phyloP scores from a whole-genome alignment of 2,888 invertebrate genomes.

The Choristoneura rosaceana region DNA sequence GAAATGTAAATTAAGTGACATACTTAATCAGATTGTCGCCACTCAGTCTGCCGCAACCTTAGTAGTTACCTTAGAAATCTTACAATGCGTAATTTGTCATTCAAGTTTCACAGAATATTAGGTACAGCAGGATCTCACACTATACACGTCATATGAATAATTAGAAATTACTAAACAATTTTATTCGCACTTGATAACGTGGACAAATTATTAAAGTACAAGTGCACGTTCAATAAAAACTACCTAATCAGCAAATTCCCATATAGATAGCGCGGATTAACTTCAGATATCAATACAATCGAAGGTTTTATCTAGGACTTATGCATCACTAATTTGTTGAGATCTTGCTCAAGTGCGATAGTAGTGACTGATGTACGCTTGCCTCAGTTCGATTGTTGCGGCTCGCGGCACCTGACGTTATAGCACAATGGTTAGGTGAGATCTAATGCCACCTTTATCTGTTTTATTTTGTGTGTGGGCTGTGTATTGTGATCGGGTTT shows the following conservation, averaged over 20 bases:
- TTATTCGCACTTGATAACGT: neutral
- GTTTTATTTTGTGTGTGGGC: slow-evolving; percentile 2
- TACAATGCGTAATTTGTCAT: no score
- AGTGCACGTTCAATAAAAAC: neutral
- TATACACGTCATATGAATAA: no score
- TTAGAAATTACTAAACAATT: no score
- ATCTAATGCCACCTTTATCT: slow-evolving; percentile 1
- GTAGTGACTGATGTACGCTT: neutral
- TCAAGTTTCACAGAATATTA: no score
- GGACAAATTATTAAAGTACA: neutral
- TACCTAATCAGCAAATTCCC: neutral
- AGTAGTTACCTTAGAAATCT: no score
- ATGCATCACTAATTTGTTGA: neutral
- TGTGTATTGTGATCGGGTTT: neutral
- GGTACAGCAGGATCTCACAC: no score
- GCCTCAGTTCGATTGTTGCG: slow-evolving; percentile 34
- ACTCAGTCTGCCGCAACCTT: no score
- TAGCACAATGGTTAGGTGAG: slow-evolving; percentile 41
- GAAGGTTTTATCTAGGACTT: neutral
- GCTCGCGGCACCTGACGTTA: slow-evolving; percentile 30
- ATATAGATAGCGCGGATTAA: slow-evolving; percentile 8
- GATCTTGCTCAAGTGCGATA: slow-evolving; percentile 27
- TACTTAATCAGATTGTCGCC: no score
- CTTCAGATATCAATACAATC: slow-evolving; percentile 2
- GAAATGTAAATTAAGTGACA: no score